Conservation (phyloP, 2,113 vertebrate species). For the Indri indri region DNA sequence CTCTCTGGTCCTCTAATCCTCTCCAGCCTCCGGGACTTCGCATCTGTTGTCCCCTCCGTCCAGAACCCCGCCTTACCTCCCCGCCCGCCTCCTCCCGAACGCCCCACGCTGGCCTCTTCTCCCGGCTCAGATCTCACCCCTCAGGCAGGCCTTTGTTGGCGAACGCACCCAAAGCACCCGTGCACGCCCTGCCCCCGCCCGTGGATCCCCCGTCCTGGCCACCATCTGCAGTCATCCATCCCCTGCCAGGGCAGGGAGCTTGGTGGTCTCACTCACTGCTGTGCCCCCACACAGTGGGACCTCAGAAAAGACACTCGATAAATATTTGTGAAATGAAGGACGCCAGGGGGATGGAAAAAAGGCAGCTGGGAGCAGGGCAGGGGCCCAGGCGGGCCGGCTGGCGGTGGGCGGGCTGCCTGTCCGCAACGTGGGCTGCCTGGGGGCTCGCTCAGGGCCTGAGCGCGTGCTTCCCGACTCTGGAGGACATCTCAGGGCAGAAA, state of each 20-base stretch:
- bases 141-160: neutral
- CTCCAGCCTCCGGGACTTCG: neutral
- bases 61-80: neutral
- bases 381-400: neutral
- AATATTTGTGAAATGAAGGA: neutral
- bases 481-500: accelerated
- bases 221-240: neutral
- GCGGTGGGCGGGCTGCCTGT: accelerated
- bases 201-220: accelerated
- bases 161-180: neutral
- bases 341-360: neutral
- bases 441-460: neutral
- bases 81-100: neutral
- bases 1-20: neutral
- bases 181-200: accelerated
- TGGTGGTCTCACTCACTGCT: accelerated
- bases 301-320: neutral
- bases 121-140: neutral
- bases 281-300: too few relatives aligned
- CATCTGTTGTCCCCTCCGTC: neutral
- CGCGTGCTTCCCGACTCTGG: neutral
- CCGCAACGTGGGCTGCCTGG: neutral
- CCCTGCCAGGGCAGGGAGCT: neutral
- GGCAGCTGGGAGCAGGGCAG: neutral
- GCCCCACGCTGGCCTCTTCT: neutral